Base-by-base conservation (phyloP, 2,888 invertebrate species). In the Andrena flavipes region DNA sequence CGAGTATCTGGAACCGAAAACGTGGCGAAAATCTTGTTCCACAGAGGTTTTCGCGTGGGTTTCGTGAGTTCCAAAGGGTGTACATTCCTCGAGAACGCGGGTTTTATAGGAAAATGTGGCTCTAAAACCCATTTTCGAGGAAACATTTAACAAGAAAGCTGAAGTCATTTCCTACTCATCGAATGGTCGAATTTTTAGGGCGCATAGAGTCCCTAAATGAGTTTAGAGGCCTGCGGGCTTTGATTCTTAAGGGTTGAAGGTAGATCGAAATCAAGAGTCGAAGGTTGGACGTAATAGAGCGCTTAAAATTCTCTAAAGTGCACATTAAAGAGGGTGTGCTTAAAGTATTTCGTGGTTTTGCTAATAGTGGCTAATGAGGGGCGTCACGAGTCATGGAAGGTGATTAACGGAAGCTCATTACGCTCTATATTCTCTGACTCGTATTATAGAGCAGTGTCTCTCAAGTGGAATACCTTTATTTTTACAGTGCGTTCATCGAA, bases 331-430 rank as follows among this genome's bases (percentile, higher is more conserved):
- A 48, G n/a, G 42, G 23, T 20, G 33, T 29, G 49, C 62, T 71
- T 63, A 68, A 72, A 63, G 26, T 35, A 33, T 63, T 29, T 23
- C 13, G 51, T 67, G 42, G 65, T 76, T 80, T 60, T 23, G 69
- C 68, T 80, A 80, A 80, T 71, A 70, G 42, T 70, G 2, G 60
- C 48, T 80, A 70, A 70, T 65, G 70, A 65, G 23, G 23, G 48
- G 4, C 8, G 56, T 26, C 23, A 56, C 13, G 76, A 76, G 49
- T 76, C 80, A 76, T 79, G 23, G 64, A 2, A 33, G 23, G 23
- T 49, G 70, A 79, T 80, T 80, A 76, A 67, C n/a, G 33, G n/a
- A 33, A 16, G 8, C 70, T 71, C 71, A 30, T 68, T 72, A 76
- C 23, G 60, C 35, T 42, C 16, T 0, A 64, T 10, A 48, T 26